phyloP scores from a whole-genome alignment of 2,888 invertebrate species.

The Thelaira solivaga region DNA sequence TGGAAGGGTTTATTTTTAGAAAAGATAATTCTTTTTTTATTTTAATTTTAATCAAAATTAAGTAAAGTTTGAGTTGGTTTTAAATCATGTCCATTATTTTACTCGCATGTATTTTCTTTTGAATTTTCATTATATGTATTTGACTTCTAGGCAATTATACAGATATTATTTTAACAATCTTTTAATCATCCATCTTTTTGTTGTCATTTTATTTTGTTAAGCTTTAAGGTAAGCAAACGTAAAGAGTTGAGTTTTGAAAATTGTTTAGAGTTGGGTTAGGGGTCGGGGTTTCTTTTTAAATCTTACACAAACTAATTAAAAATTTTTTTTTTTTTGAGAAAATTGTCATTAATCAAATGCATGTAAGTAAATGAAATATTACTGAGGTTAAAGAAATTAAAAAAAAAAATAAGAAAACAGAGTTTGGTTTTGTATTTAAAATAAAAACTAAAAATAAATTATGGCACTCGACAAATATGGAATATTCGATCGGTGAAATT shows the following conservation, averaged over 20 bases:
- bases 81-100: neutral
- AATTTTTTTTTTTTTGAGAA: constrained; percentile 18
- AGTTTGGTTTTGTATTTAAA: too few species aligned
- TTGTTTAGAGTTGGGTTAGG: too few species aligned
- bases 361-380: neutral
- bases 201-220: constrained; percentile 42
- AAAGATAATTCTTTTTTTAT: neutral
- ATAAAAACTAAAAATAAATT: too few species aligned
- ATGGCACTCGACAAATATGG: too few species aligned
- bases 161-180: constrained; percentile 16
- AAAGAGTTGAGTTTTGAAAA: too few species aligned
- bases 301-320: constrained; percentile 57
- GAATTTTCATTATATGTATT: neutral
- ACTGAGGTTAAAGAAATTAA: too few species aligned
- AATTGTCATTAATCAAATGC: constrained; percentile 48
- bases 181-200: constrained; percentile 36
- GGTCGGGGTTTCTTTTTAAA: too few species aligned
- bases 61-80: constrained; percentile 24
- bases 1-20: constrained; percentile 38
- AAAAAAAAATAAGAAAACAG: neutral
- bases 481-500: too few species aligned
- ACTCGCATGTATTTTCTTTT: neutral
- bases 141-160: constrained; percentile 33
- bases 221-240: constrained; percentile 7
- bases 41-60: constrained; percentile 43